Evolutionary conservation across 2,797 vertebrate species (phyloP).

Genomic region (Chromobotia macracanthus): DNA sequence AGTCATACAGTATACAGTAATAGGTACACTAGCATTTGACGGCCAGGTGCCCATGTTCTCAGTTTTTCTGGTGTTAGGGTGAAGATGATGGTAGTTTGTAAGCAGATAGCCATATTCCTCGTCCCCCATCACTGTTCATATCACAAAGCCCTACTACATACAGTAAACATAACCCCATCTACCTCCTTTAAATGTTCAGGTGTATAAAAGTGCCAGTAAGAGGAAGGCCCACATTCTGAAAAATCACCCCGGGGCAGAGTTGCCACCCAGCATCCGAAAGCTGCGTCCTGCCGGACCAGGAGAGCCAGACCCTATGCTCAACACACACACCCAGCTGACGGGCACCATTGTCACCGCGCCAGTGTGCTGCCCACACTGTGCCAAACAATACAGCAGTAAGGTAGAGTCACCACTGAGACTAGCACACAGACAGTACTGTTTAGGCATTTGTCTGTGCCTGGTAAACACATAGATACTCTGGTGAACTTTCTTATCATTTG

Average conservation of each 20-base stretch:
- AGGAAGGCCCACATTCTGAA: conserved; percentile 98
- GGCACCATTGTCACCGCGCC: conserved; percentile 95
- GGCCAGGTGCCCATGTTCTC: too few relatives aligned
- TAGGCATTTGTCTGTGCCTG: neutral
- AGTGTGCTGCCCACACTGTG: conserved; percentile 96
- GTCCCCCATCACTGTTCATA: neutral
- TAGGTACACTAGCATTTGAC: too few relatives aligned
- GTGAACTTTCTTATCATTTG: too few relatives aligned
- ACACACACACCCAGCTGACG: conserved; percentile 96
- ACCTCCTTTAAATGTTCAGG: conserved; percentile 72
- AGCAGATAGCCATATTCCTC: too few relatives aligned
- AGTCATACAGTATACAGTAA: too few relatives aligned
- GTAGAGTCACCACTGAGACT: conserved; percentile 63
- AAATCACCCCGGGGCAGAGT: conserved; percentile 94
- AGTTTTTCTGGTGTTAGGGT: too few relatives aligned
- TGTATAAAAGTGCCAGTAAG: conserved; percentile 98
- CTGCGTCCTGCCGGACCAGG: conserved; percentile 92
- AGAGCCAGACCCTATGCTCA: conserved; percentile 96
- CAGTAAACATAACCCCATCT: neutral
- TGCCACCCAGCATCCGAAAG: conserved; percentile 96
- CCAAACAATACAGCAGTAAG: conserved; percentile 99
- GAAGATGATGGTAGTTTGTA: too few relatives aligned
- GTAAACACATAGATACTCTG: too few relatives aligned
- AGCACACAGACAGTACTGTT: neutral
- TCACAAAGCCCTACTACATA: neutral